Evolutionary conservation across 2,888 invertebrate genomes (phyloP), one percentile per base, ranked within the genome.

Genomic region (Tineola bisselliella): DNA sequence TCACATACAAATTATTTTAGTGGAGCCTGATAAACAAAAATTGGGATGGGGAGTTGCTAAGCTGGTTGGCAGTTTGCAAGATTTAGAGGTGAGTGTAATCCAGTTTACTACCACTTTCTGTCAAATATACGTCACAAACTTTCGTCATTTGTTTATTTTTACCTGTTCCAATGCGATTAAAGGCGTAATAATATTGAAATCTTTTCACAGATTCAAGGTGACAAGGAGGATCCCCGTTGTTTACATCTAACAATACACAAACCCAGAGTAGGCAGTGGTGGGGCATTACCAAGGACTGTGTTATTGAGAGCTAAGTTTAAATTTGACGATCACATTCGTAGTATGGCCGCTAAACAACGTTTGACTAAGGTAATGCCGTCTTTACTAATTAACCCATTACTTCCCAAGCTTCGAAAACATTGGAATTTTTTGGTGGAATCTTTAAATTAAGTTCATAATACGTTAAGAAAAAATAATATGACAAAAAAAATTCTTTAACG

Each of bases 31-130:
- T 75, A 92, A 94, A 52, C 94, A 95, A 70, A 90, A 95, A 62
- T 88, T 99, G 19, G 99, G 99, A 0, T 99, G 98, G 97, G 99
- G 99, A 13, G 95, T 99, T 2, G 98, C 98, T 0, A 96, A 97
- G 78, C 92, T 99, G 66, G 98, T 98, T 0, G 98, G 98, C 18
- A 95, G 96, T 72, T 84, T 99, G 48, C 93, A 98, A 89, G 98
- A 99, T 77, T 93, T 98, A 54, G 98, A 99, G 80, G 94, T 91
- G 61, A 72, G 72, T 69, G 13, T 30, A 48, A 48, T 10, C n/a
- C n/a, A n/a, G n/a, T n/a, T n/a, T n/a, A n/a, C 25, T 25, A 25
- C 25, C 25, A 25, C 25, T 25, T 6, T 25, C n/a, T n/a, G n/a
- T n/a, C n/a, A n/a, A n/a, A n/a, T n/a, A n/a, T n/a, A n/a, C n/a